Percentiles rank a stretch among this genome's conserved stretches.
These are phyloP conservation scores for Osedax fenrisi DNA, from an alignment of 2,888 invertebrate genomes.

Conservation along the genomic window DNA sequence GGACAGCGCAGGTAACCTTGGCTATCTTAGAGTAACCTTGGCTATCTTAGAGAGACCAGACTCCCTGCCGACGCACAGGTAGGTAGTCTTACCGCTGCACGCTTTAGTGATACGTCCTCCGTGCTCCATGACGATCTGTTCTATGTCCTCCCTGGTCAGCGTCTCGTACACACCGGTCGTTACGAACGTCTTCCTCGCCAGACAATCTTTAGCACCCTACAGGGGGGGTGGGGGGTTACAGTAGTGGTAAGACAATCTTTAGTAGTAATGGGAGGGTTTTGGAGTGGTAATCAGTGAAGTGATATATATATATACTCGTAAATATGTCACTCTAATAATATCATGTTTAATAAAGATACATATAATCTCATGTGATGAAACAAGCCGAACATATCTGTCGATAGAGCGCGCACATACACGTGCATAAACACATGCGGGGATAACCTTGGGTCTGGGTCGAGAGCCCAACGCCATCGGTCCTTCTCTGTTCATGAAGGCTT, in stretches of 20 bases:
- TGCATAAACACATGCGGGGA: background rate
- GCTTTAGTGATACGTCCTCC: background rate
- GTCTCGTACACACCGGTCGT: background rate
- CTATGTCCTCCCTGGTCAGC: background rate
- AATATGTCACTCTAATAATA: background rate
- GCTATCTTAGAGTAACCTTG: background rate
- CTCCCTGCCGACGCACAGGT: background rate
- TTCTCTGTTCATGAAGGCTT: conserved; percentile 60
- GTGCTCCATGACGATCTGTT: background rate
- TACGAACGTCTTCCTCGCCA: background rate
- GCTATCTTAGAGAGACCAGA: background rate
- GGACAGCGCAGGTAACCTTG: too few species aligned
- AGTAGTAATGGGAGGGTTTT: too few species aligned
- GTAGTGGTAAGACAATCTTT: too few species aligned
- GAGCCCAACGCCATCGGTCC: conserved; percentile 69
- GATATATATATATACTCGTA: too few species aligned
- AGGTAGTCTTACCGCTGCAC: background rate
- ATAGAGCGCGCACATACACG: too few species aligned
- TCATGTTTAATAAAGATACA: background rate
- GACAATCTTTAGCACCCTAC: background rate
- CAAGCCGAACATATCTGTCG: too few species aligned
- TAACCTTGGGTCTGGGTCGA: conserved; percentile 55
- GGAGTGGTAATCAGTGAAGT: too few species aligned
- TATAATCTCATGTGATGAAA: background rate
- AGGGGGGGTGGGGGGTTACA: too few species aligned